phyloP scores from a whole-genome alignment of 2,113 vertebrate genomes.

The Pithys albifrons region DNA sequence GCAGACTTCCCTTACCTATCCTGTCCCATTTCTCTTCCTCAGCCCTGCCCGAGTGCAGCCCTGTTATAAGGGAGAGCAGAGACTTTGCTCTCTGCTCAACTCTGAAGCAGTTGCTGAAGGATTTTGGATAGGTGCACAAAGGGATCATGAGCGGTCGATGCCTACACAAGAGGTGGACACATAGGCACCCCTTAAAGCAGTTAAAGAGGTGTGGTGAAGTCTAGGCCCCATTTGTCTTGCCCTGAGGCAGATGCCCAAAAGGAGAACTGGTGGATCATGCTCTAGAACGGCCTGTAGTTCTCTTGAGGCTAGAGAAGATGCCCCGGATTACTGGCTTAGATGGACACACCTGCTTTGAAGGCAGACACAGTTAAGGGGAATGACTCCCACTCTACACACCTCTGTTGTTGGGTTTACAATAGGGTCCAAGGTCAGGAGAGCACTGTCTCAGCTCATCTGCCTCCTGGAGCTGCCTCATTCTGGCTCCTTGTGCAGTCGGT shows the following conservation, averaged over 20 bases:
- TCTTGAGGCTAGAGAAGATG: not conserved
- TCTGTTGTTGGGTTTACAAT: not conserved
- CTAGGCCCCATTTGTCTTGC: not conserved
- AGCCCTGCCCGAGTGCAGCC: not conserved
- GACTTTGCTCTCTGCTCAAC: not conserved
- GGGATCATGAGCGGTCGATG: not conserved
- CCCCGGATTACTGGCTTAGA: not conserved
- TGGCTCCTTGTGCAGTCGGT: not conserved
- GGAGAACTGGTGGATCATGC: not conserved
- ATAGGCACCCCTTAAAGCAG: not conserved
- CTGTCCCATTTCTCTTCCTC: constrained; percentile 28
- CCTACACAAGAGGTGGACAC: not conserved
- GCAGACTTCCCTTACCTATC: constrained; percentile 46
- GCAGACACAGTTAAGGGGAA: not conserved
- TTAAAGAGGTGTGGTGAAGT: not conserved
- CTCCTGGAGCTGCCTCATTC: not conserved
- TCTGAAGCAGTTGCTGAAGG: not conserved
- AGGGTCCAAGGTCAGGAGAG: not conserved
- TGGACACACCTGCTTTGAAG: not conserved
- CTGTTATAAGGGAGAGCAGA: not conserved
- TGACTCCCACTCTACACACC: not conserved
- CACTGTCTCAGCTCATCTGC: not conserved
- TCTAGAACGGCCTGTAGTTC: not conserved
- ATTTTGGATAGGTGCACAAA: not conserved
- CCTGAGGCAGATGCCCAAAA: not conserved